Percentiles rank a stretch among this genome's conserved stretches.
Evolutionary conservation across 2,113 vertebrate genomes (phyloP).

Genomic region (Rutilus rutilus): DNA sequence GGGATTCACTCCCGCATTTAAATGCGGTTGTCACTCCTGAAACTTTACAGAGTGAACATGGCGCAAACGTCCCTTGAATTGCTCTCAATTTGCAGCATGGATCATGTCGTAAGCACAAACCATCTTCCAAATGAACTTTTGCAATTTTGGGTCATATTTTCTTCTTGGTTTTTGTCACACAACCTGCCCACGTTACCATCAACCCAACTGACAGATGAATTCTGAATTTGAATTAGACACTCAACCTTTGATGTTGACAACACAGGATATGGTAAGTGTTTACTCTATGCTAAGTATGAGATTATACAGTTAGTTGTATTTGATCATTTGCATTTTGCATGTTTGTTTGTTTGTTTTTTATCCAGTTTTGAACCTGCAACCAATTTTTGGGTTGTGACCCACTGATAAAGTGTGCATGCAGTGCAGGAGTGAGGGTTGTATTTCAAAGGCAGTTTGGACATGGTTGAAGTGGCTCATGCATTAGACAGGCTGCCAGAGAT

Average conservation of each 20-base stretch:
- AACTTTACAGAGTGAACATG: too few species aligned
- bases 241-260: neutral
- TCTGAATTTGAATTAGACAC: neutral
- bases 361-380: neutral
- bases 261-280: neutral
- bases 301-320: neutral
- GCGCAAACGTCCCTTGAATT: neutral
- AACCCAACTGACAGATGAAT: neutral
- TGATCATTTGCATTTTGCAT: neutral
- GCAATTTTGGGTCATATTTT: neutral
- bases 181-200: neutral
- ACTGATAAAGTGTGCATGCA: neutral
- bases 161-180: neutral
- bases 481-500: neutral
- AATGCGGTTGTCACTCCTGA: too few species aligned
- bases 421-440: neutral
- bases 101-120: neutral
- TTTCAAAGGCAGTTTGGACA: neutral
- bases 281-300: neutral
- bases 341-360: neutral
- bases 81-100: neutral
- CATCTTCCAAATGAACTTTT: neutral
- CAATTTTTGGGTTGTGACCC: neutral
- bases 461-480: neutral
- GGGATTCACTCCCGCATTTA: too few species aligned